Conservation (phyloP, 2,888 invertebrate genomes). For the Torymus texanus region DNA sequence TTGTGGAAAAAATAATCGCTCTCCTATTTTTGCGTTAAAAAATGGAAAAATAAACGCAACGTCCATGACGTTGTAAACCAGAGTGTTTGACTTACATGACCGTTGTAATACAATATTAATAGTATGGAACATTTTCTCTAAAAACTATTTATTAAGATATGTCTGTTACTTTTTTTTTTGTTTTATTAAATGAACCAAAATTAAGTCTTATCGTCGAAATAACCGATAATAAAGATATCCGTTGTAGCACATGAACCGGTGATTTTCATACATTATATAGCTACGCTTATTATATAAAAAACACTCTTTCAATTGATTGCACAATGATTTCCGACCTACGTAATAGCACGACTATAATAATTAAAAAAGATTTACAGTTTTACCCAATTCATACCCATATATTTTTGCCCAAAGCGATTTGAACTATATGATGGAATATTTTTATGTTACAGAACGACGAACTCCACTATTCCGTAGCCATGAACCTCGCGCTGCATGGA, state of each 20-base stretch:
- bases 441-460: constrained; percentile 66
- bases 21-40: too few species aligned
- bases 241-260: background rate
- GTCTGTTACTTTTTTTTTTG: too few species aligned
- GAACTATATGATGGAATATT: constrained; percentile 21
- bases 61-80: too few species aligned
- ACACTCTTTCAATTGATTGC: constrained; percentile 14
- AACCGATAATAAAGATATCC: constrained; percentile 11
- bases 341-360: constrained; percentile 34
- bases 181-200: background rate
- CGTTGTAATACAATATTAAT: too few species aligned
- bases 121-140: too few species aligned
- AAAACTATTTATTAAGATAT: too few species aligned
- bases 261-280: constrained; percentile 11
- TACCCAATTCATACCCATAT: too few species aligned
- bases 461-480: constrained; percentile 70
- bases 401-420: constrained; percentile 7
- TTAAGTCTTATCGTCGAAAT: too few species aligned
- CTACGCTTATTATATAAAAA: constrained; percentile 28
- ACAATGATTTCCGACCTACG: constrained; percentile 23
- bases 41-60: too few species aligned
- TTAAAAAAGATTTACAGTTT: constrained; percentile 23
- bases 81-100: too few species aligned
- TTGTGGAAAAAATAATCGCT: too few species aligned
- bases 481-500: constrained; percentile 75